Conservation (phyloP, 2,797 vertebrate genomes). For the Stomatorhinus walkeri region DNA sequence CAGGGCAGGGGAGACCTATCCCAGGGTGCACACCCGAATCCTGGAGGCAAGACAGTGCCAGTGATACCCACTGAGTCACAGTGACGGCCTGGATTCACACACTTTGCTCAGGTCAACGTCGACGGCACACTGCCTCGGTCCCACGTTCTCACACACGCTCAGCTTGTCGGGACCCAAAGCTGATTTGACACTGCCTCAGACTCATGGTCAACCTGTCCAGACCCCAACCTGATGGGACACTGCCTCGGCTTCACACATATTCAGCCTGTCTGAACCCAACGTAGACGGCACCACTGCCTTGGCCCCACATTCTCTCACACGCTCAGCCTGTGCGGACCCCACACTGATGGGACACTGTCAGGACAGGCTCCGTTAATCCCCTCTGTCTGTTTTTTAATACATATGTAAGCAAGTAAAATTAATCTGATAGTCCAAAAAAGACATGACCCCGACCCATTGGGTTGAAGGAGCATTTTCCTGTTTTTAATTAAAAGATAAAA, state of each 20-base stretch:
- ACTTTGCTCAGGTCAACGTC: background rate
- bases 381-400: background rate
- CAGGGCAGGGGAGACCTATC: background rate
- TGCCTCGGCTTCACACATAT: background rate
- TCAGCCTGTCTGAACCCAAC: background rate
- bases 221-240: background rate
- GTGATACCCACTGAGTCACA: background rate
- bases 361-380: background rate
- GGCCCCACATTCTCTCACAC: background rate
- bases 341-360: background rate
- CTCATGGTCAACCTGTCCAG: too few relatives aligned
- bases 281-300: background rate
- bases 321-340: background rate
- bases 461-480: background rate
- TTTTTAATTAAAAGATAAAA: conserved; percentile 9
- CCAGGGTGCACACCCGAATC: background rate
- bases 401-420: background rate
- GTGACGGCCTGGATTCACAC: background rate
- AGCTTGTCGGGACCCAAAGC: background rate
- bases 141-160: background rate
- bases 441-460: background rate
- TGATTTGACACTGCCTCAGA: background rate
- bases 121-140: too few relatives aligned
- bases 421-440: background rate
- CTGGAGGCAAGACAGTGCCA: background rate